Evolutionary conservation across 2,113 vertebrate species (phyloP).

Genomic region (Piaya cayana): DNA sequence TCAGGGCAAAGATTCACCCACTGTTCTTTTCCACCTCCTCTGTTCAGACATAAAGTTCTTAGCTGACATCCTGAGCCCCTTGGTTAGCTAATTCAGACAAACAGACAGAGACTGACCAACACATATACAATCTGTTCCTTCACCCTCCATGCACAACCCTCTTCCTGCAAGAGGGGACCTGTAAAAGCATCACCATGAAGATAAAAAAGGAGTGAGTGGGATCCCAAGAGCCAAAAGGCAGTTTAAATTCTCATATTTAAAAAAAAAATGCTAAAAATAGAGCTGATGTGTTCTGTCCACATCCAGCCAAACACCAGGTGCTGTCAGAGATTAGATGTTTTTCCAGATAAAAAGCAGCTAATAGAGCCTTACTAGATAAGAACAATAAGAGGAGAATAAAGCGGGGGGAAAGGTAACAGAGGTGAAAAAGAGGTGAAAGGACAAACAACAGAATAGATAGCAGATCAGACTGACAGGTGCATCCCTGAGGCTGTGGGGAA

Average conservation of each 20-base stretch:
- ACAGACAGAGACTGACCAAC: background rate
- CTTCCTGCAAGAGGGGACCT: background rate
- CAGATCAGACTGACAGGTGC: background rate
- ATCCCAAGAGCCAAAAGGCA: background rate
- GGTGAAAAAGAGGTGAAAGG: background rate
- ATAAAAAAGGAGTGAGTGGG: background rate
- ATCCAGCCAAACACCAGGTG: background rate
- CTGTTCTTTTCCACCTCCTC: background rate
- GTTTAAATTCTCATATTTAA: background rate
- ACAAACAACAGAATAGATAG: background rate
- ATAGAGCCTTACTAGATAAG: background rate
- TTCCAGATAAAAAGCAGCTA: conserved; percentile 20
- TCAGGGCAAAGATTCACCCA: background rate
- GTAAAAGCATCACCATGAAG: background rate
- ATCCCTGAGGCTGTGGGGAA: background rate
- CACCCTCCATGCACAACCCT: fast-evolving
- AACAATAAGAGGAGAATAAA: background rate
- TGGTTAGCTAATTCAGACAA: background rate
- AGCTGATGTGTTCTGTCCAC: background rate
- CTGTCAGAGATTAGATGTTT: conserved; percentile 41
- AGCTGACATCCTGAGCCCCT: background rate
- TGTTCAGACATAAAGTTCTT: background rate
- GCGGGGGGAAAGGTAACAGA: fast-evolving
- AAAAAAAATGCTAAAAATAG: background rate
- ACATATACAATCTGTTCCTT: background rate